A percentile compares a stretch with the other conserved stretches of the same genome.
Evolutionary conservation across 2,113 vertebrate genomes (phyloP).

Genomic region (Seriola aureovittata): DNA sequence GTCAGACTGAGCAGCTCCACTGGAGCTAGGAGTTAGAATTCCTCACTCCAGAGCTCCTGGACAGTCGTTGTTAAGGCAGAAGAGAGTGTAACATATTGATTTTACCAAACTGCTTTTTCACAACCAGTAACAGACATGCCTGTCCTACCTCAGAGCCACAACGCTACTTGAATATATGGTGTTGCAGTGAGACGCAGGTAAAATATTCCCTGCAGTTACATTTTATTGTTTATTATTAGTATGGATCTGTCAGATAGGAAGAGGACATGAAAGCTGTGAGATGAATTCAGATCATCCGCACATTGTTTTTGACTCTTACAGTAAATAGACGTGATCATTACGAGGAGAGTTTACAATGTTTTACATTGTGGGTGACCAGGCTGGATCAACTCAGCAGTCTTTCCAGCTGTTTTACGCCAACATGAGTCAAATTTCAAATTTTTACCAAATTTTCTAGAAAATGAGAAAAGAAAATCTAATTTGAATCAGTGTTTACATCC

Average conservation of each 20-base stretch:
- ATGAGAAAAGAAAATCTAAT: background rate
- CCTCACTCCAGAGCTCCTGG: conserved; percentile 66
- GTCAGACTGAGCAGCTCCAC: conserved; percentile 58
- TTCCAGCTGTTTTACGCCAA: background rate
- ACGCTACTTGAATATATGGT: conserved; percentile 3
- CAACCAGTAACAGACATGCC: conserved; percentile 22
- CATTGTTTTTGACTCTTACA: conserved; percentile 9
- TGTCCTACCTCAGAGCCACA: conserved; percentile 41
- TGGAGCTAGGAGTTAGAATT: conserved; percentile 55
- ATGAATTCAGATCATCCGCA: conserved; percentile 18
- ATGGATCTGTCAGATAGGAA: conserved; percentile 3
- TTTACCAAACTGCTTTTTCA: conserved; percentile 47
- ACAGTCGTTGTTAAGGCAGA: conserved; percentile 50
- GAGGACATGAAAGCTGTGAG: conserved; percentile 7
- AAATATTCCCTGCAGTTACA: conserved; percentile 43
- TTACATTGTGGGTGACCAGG: background rate
- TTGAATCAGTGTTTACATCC: background rate
- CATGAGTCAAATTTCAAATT: background rate
- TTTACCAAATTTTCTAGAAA: background rate
- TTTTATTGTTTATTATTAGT: conserved; percentile 39
- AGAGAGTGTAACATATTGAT: conserved; percentile 51
- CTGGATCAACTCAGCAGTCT: background rate
- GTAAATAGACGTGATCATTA: background rate
- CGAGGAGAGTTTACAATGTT: background rate
- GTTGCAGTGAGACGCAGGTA: conserved; percentile 4